Conservation (phyloP, 2,888 invertebrate genomes). For the Pimpla rufipes region DNA sequence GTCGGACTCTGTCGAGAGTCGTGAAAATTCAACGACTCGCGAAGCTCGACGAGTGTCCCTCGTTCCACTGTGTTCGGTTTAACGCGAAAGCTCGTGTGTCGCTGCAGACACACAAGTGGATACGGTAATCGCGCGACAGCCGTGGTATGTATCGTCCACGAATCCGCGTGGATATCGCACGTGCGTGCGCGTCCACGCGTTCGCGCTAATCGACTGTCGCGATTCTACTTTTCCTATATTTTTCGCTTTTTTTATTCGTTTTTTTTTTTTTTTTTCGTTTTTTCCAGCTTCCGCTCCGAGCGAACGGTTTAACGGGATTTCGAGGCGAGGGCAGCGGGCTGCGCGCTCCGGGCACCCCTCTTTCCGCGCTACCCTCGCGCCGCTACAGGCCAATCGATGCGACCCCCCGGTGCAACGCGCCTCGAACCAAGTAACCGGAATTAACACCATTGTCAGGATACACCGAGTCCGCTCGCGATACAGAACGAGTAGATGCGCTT, state of each 20-base stretch:
- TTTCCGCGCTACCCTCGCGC: conserved; percentile 18
- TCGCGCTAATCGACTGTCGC: conserved; percentile 37
- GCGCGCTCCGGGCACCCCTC: conserved; percentile 34
- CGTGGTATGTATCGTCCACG: neutral
- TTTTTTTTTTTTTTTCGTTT: conserved; percentile 23
- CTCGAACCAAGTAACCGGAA: conserved; percentile 62
- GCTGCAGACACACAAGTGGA: conserved; percentile 13
- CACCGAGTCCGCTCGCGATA: conserved; percentile 17
- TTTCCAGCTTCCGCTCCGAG: conserved; percentile 28
- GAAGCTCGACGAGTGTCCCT: conserved; percentile 39
- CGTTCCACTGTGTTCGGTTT: conserved; percentile 9
- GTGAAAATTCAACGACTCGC: conserved; percentile 51
- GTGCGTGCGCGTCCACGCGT: conserved; percentile 33
- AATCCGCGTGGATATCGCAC: neutral
- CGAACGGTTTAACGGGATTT: conserved; percentile 62
- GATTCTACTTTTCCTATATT: conserved; percentile 26
- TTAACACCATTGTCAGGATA: conserved; percentile 58
- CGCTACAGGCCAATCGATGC: conserved; percentile 46
- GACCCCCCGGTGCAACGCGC: conserved; percentile 29
- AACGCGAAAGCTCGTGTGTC: conserved; percentile 31
- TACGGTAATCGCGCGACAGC: neutral
- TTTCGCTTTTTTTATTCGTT: conserved; percentile 5
- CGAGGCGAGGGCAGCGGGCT: conserved; percentile 35
- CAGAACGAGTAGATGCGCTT: neutral
- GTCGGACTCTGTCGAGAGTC: conserved; percentile 4